Evolutionary conservation across 2,888 invertebrate genomes (phyloP).

Genomic region (Drosophila phalerata): DNA sequence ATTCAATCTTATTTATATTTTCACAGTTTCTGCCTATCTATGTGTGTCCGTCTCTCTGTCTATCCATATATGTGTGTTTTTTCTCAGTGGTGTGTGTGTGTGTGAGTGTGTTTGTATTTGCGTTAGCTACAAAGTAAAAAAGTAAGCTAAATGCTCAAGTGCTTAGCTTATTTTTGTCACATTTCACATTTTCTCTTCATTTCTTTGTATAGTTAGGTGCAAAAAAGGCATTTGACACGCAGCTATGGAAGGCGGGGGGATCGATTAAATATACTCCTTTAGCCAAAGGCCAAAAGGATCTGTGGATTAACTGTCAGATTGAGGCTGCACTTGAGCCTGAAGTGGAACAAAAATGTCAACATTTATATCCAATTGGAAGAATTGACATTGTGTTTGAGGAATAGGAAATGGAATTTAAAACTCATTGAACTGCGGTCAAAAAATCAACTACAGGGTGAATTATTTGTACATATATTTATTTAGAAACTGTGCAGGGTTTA

Average conservation of each 20-base stretch:
- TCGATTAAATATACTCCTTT: constrained; percentile 3
- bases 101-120: constrained; percentile 5
- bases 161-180: constrained; percentile 28
- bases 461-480: constrained; percentile 21
- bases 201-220: constrained; percentile 49
- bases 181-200: constrained; percentile 27
- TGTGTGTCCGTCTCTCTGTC: neutral
- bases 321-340: neutral
- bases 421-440: constrained; percentile 34
- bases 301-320: constrained; percentile 8
- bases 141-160: constrained; percentile 45
- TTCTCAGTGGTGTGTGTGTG: neutral
- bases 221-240: constrained; percentile 44
- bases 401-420: neutral
- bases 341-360: neutral
- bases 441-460: constrained; percentile 28
- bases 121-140: constrained; percentile 39
- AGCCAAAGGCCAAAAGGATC: constrained; percentile 11
- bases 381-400: neutral
- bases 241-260: constrained; percentile 21
- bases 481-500: constrained; percentile 23
- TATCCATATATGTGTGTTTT: constrained; percentile 2
- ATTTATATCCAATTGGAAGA: neutral
- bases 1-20: constrained; percentile 39
- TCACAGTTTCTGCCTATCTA: constrained; percentile 22